These are phyloP conservation scores for Mesorhabditis belari DNA, from an alignment of 2,888 invertebrate genomes.

Conservation along the genomic window DNA sequence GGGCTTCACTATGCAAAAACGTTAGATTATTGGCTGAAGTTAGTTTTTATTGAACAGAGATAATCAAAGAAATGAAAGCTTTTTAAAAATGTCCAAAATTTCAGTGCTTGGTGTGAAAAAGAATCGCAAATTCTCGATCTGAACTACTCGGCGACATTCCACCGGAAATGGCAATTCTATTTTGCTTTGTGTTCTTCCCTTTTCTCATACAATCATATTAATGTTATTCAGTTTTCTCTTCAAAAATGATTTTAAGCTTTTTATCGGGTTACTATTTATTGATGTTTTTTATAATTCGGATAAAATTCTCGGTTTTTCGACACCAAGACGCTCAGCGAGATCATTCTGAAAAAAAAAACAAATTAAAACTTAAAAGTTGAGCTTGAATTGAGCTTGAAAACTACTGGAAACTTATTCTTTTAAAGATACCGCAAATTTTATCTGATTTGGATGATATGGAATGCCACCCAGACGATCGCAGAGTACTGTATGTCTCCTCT, in stretches of 20 bases:
- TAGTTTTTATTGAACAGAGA: slow-evolving; percentile 10
- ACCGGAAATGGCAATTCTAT: slow-evolving; percentile 47
- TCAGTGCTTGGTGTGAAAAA: slow-evolving; percentile 34
- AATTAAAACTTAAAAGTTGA: not conserved
- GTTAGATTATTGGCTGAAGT: slow-evolving; percentile 39
- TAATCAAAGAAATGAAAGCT: not conserved
- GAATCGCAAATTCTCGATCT: slow-evolving; percentile 16
- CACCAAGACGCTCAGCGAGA: slow-evolving; percentile 25
- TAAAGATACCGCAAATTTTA: slow-evolving; percentile 29
- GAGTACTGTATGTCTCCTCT: slow-evolving; percentile 31
- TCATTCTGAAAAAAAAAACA: slow-evolving; percentile 29
- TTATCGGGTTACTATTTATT: not conserved
- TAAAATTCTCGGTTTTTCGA: slow-evolving; percentile 9
- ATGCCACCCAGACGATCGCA: slow-evolving; percentile 44
- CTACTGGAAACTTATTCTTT: no score
- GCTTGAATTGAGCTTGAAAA: not conserved
- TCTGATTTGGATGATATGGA: slow-evolving; percentile 47
- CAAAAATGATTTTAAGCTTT: slow-evolving; percentile 13
- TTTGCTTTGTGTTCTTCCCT: slow-evolving; percentile 41
- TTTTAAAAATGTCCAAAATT: slow-evolving; percentile 3
- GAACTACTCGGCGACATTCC: slow-evolving; percentile 28
- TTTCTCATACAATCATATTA: slow-evolving; percentile 37
- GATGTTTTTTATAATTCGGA: no score
- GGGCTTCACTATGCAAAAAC: slow-evolving; percentile 41
- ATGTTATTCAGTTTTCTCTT: slow-evolving; percentile 33